Base-by-base conservation (phyloP, 2,113 vertebrate genomes). In the Melospiza georgiana region DNA sequence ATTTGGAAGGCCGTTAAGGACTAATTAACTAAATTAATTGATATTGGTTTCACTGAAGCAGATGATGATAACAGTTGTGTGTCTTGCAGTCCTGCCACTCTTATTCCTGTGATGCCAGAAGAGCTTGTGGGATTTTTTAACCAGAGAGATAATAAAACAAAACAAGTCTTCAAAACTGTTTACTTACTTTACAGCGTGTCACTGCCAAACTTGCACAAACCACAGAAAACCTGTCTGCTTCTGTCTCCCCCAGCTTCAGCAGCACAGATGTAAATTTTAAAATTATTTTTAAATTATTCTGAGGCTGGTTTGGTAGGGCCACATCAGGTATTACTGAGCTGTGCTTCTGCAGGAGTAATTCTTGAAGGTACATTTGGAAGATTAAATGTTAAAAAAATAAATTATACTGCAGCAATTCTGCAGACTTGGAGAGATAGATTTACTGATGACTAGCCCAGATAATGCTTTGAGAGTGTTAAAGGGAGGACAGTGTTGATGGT, bases 361-460 rank as follows among this genome's bases (percentile, higher is more conserved):
- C 61, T 52, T 59, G 67, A 57, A 95, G 85, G 77, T 94, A 76
- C 74, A 75, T 95, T 89, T 92, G 94, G 93, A 93, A 96, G 90
- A 92, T 95, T 84, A 72, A 66, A 86, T 90, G 78, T 22, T 55
- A 21, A 43, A 54, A 78, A 69, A 31, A 76, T 76, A 78, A 77
- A 80, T 68, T 35, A 33, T 39, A 43, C 62, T 76, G 55, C 77
- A 81, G 94, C 30, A 49, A 66, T 84, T 95, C 54, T 89, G 89
- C 68, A 89, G 95, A 84, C 46, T 43, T 15, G 46, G 81, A 76
- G 90, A 95, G 87, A 81, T 30, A 81, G 87, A 78, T 58, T 55
- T 81, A 91, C 78, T 77, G 93, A 94, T 68, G 75, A 93, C 97
- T 73, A 35, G 89, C 48, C 28, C 41, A 59, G 84, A 83, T 95